These are phyloP conservation scores for Aphelinus certus DNA, from an alignment of 1,140 invertebrate species.

Conservation along the genomic window DNA sequence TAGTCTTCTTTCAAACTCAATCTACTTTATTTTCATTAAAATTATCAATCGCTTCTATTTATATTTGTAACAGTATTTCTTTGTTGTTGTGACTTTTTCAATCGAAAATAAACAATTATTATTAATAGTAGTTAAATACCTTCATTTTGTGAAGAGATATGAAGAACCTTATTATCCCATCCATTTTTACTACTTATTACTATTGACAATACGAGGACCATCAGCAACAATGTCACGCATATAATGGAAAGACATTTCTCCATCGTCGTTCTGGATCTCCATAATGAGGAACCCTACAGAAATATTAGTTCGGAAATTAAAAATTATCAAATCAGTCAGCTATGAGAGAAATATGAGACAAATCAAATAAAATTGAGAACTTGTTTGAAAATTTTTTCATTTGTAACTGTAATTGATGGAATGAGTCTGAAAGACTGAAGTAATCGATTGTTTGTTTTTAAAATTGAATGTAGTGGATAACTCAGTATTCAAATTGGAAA, in stretches of 20 bases:
- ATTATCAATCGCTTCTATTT: too few species aligned
- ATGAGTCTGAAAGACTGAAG: too few species aligned
- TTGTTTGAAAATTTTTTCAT: too few species aligned
- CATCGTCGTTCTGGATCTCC: constrained; percentile 70
- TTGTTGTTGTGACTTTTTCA: too few species aligned
- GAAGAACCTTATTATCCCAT: constrained; percentile 60
- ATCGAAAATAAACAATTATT: background rate
- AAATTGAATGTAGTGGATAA: too few species aligned
- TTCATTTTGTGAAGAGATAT: constrained; percentile 57
- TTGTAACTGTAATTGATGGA: too few species aligned
- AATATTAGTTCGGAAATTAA: background rate
- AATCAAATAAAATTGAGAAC: background rate
- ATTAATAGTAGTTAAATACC: constrained; percentile 46
- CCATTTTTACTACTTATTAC: constrained; percentile 55
- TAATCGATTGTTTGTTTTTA: too few species aligned
- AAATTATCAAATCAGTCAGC: background rate
- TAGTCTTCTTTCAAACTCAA: too few species aligned
- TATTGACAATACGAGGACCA: constrained; percentile 70
- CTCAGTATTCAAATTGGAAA: too few species aligned
- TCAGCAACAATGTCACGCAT: constrained; percentile 69
- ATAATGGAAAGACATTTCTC: constrained; percentile 69
- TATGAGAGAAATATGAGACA: background rate
- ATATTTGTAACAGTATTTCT: too few species aligned
- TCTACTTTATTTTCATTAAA: too few species aligned
- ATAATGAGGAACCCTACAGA: constrained; percentile 68